A percentile compares a stretch with the other conserved stretches of the same genome.
Evolutionary conservation across 2,113 vertebrate genomes (phyloP).

Genomic region (Silurus glanis): DNA sequence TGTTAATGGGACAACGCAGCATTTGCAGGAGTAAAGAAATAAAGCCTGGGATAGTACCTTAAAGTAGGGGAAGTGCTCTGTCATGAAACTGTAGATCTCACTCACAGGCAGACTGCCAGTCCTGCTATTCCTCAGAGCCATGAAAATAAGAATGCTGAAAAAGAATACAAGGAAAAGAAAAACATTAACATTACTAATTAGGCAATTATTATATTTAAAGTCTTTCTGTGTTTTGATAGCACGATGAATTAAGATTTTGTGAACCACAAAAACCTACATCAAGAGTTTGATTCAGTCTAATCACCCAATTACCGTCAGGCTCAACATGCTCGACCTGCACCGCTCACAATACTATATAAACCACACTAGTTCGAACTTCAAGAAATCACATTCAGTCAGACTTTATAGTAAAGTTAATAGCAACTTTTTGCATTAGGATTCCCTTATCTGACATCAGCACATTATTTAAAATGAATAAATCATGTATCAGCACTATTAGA

Average conservation of each 20-base stretch:
- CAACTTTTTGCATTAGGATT: neutral
- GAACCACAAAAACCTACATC: neutral
- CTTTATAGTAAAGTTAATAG: neutral
- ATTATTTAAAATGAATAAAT: neutral
- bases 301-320: neutral
- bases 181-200: neutral
- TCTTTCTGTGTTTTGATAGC: neutral
- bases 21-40: neutral
- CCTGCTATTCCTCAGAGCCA: conserved; percentile 96
- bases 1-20: neutral
- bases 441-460: neutral
- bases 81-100: conserved; percentile 99
- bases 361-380: neutral
- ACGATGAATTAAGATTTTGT: neutral
- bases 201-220: conserved; percentile 11
- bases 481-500: neutral
- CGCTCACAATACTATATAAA: neutral
- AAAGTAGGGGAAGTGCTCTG: conserved; percentile 96
- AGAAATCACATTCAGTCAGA: neutral
- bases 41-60: conserved; percentile 79
- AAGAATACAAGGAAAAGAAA: neutral
- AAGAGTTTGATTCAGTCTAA: neutral
- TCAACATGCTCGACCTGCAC: neutral
- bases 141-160: conserved; percentile 94
- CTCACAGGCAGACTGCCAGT: conserved; percentile 95